A percentile compares a stretch with the other conserved stretches of the same genome.
phyloP scores from a whole-genome alignment of 2,113 vertebrate genomes.

The Budorcas taxicolor region DNA sequence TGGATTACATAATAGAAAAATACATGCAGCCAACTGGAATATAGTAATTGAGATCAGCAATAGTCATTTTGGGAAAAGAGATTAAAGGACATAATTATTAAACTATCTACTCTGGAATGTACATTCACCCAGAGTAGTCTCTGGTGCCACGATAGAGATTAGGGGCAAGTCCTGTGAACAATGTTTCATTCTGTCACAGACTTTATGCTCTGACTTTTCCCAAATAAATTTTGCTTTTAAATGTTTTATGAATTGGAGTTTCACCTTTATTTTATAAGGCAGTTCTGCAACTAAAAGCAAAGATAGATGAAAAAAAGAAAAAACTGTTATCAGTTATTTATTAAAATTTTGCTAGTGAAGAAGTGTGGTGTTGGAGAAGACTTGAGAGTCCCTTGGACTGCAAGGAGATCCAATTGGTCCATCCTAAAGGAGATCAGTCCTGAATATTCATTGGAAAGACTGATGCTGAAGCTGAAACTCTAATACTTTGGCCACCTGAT shows the following conservation, averaged over 20 bases:
- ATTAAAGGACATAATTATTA: background rate
- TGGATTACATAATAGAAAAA: background rate
- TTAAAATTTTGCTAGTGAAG: background rate
- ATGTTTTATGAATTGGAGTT: background rate
- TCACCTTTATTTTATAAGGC: background rate
- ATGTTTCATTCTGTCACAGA: background rate
- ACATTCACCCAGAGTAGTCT: background rate
- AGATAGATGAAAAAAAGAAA: background rate
- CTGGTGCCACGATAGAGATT: background rate
- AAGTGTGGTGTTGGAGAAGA: background rate
- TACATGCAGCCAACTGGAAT: background rate
- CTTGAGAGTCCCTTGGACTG: background rate
- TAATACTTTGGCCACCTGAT: background rate
- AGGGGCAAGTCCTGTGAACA: background rate
- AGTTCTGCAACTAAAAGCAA: background rate
- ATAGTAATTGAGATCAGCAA: background rate
- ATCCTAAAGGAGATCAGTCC: background rate
- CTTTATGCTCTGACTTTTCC: background rate
- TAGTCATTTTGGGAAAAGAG: background rate
- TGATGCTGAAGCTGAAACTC: background rate
- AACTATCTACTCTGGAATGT: background rate
- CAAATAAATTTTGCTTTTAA: background rate
- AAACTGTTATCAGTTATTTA: background rate
- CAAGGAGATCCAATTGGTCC: background rate
- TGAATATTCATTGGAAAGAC: background rate